Base-by-base conservation (phyloP, 2,888 invertebrate genomes). In the Cataglyphis cursor region DNA sequence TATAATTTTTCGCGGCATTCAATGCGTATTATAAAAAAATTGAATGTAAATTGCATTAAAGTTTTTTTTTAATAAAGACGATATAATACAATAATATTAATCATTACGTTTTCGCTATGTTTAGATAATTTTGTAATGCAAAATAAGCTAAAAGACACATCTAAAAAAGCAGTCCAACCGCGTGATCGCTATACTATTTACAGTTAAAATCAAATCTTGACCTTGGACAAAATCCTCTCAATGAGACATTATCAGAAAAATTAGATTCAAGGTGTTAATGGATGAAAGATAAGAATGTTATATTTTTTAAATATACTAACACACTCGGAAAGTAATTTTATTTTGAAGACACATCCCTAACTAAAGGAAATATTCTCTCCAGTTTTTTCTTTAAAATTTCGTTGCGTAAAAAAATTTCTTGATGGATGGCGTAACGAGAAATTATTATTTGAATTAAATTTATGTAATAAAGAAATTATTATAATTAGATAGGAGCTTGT, bases 261-360 rank as follows among this genome's bases (percentile, higher is more conserved):
- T 75, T 64, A 75, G 74, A 64, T 75, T 65, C 35, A 51, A 24
- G 24, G 4, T 35, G 65, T 75, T 51, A 75, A 75, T 31, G 15
- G 21, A n/a, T 51, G 48, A 18, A 21, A 48, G 12, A 65, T 24
- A 31, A 51, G 48, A 51, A 35, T 24, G 48, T 6, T 12, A 31
- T 57, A 54, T 74, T 81, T 59, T 68, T n/a, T 54, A 12, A 15
- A n/a, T 18, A 2, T 18, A 21, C 64, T 64, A 64, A 51, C 48
- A 24, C 24, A 51, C 21, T 12, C 18, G 62, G 1, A 9, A 21
- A 62, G 10, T 48, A 21, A 48, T 18, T 9, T 31, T 18, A 48
- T 1, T 31, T 28, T 21, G 6, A 0, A 28, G 28, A 44, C 15
- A 61, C n/a, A 35, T n/a, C 15, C 6, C n/a, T 41, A n/a, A 41